A percentile compares a stretch with the other conserved stretches of the same genome.
These are phyloP conservation scores for Lepidurus arcticus DNA, from an alignment of 1,140 invertebrate species.

Conservation along the genomic window DNA sequence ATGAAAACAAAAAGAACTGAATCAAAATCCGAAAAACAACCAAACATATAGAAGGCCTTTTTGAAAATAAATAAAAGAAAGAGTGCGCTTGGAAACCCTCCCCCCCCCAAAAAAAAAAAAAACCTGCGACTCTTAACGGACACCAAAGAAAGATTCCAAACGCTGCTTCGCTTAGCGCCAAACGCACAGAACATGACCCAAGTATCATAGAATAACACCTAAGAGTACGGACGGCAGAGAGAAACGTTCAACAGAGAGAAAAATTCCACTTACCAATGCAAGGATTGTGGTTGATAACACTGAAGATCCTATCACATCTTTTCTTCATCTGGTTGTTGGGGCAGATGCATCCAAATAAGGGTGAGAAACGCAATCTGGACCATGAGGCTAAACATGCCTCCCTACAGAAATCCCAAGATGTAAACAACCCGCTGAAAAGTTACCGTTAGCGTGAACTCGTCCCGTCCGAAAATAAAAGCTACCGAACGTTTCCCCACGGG, in stretches of 20 bases:
- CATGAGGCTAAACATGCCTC: slow-evolving; percentile 74
- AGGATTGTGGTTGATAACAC: slow-evolving; percentile 79
- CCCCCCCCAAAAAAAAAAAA: too few species aligned
- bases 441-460: too few species aligned
- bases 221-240: background rate
- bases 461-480: too few species aligned
- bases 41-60: background rate
- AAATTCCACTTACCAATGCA: slow-evolving; percentile 72
- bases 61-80: background rate
- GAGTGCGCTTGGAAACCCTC: background rate
- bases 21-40: background rate
- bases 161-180: background rate
- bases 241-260: background rate
- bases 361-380: slow-evolving; percentile 70
- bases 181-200: slow-evolving; percentile 24
- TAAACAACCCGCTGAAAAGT: too few species aligned
- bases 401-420: slow-evolving; percentile 48
- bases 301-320: slow-evolving; percentile 76
- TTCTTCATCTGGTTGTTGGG: slow-evolving; percentile 80
- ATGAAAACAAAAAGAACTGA: background rate
- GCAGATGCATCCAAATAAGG: slow-evolving; percentile 85
- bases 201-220: slow-evolving; percentile 22
- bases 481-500: too few species aligned
- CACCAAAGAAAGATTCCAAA: background rate
- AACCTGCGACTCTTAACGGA: too few species aligned